Conservation (phyloP, 92 coral and sea anemone species). For the Siderastrea radians region DNA sequence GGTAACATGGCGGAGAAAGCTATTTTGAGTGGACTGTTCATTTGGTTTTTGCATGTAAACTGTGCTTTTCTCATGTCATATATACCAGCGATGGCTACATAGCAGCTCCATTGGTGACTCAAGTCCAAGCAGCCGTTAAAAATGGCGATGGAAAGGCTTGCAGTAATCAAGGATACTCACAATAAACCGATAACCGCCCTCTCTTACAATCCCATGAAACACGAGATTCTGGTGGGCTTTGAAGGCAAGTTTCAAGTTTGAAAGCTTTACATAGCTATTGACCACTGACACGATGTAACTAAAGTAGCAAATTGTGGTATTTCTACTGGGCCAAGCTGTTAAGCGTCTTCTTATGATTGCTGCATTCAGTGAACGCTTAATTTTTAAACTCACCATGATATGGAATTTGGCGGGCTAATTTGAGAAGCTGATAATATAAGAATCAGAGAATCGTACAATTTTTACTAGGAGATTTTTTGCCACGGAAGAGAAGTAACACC, state of each 20-base stretch:
- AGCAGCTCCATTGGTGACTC: neutral
- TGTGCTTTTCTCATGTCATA: neutral
- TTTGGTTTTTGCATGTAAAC: conserved; percentile 17
- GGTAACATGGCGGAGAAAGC: conserved; percentile 67
- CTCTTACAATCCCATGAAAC: conserved; percentile 97
- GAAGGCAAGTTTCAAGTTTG: conserved; percentile 78
- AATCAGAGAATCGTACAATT: no score
- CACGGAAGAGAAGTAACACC: no score
- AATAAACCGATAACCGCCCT: conserved; percentile 92
- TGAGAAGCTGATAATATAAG: no score
- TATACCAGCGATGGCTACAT: neutral
- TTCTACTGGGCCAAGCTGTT: neutral
- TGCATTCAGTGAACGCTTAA: no score
- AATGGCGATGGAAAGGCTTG: conserved; percentile 99
- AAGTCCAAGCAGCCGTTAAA: neutral
- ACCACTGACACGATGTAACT: neutral
- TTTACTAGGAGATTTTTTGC: no score
- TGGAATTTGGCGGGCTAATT: no score
- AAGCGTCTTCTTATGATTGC: no score
- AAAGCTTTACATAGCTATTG: neutral
- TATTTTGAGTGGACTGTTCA: conserved; percentile 21
- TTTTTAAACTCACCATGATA: no score
- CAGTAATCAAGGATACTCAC: conserved; percentile 93
- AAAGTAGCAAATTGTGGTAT: neutral
- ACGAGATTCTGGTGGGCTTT: conserved; percentile 94